Evolutionary conservation across 2,797 vertebrate species (phyloP), one percentile per base, ranked within the genome.

Genomic region (Crypturellus tataupa): DNA sequence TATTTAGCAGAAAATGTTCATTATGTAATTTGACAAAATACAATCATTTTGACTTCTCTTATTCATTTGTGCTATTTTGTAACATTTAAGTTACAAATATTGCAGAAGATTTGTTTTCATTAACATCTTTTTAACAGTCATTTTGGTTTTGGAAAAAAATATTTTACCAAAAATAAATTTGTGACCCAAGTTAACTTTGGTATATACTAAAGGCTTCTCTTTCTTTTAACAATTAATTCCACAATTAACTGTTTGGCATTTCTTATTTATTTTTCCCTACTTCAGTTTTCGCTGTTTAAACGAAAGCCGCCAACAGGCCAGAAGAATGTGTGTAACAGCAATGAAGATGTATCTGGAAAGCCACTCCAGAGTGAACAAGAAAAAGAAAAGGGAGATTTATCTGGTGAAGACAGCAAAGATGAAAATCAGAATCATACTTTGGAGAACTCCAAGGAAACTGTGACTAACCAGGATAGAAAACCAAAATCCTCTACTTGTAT

Each of bases 231-330:
- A n/a, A 67, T 85, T 23, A 58, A 51, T 92, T 69, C 89, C 81
- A 70, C 24, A 80, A 23, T 20, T 75, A 40, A 58, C 39, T 86
- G 13, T 76, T 87, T 67, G 21, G 33, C 27, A 25, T 15, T 6
- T 53, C 27, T 67, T 5, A 67, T 93, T 85, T 76, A 75, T 53
- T 21, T 67, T 37, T 85, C 94, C 92, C 89, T 92, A 67, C 92
- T 96, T 84, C 97, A 99, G 99, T 97, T 98, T 91, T 99, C 98
- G 72, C 91, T 99, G 79, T 99, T 99, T 95, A 98, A 98, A 77
- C 97, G 97, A 85, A 97, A 98, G 77, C 98, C 98, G 83, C 92
- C 87, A 78, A 95, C 96, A 63, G 72, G 83, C 95, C 97, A 97
- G 68, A 98, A 97, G 95, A 95, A 79, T 73, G 44, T 88, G 47